phyloP scores from a whole-genome alignment of 2,797 vertebrate species.

The Tragelaphus eurycerus region DNA sequence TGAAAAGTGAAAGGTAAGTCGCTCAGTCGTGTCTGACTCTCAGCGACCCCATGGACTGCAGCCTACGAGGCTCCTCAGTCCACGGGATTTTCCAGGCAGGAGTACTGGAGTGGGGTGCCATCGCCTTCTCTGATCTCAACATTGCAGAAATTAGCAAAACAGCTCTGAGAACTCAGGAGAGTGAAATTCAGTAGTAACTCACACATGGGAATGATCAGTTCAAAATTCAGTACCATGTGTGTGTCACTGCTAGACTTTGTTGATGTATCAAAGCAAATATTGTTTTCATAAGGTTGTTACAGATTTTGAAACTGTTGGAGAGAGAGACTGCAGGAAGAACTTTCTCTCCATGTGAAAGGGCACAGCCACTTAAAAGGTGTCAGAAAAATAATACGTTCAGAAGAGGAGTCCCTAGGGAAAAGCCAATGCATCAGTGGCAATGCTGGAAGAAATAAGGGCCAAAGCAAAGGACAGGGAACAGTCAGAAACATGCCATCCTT shows the following conservation, averaged over 20 bases:
- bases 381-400: not conserved
- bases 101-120: no score
- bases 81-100: no score
- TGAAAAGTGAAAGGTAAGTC: no score
- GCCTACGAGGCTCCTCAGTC: no score
- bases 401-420: not conserved
- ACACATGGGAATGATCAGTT: not conserved
- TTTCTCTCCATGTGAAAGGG: slow-evolving; percentile 6
- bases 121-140: not conserved
- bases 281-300: not conserved
- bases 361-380: not conserved
- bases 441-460: not conserved
- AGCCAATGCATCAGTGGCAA: not conserved
- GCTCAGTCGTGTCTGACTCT: no score
- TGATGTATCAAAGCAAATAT: not conserved
- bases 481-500: not conserved
- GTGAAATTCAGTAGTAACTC: not conserved
- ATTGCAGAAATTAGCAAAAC: slow-evolving; percentile 1
- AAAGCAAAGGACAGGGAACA: not conserved
- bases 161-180: not conserved
- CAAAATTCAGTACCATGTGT: not conserved
- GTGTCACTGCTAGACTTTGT: not conserved
- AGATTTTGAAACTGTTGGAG: not conserved
- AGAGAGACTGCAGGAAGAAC: not conserved
- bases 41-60: no score